phyloP scores from a whole-genome alignment of 2,888 invertebrate genomes.

The Camponotus fellah region DNA sequence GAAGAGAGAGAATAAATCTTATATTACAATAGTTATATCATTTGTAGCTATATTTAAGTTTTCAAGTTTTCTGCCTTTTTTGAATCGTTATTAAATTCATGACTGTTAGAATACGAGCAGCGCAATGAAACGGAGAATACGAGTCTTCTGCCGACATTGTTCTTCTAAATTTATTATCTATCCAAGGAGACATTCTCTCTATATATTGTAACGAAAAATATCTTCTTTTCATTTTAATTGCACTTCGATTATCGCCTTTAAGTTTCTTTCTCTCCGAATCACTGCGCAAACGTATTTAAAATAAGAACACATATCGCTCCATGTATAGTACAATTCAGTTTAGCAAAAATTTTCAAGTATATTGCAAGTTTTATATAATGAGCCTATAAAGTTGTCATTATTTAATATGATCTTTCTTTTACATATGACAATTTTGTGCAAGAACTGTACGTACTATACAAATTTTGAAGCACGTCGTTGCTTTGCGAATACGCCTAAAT shows the following conservation, averaged over 20 bases:
- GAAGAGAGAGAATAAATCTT: not conserved
- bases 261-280: conserved; percentile 44
- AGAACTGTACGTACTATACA: conserved; percentile 20
- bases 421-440: conserved; percentile 21
- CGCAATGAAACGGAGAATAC: conserved; percentile 59
- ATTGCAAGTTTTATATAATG: not conserved
- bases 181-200: conserved; percentile 48
- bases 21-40: conserved; percentile 64
- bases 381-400: conserved; percentile 4
- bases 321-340: conserved; percentile 4
- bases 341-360: not conserved
- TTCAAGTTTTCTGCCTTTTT: not conserved
- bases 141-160: conserved; percentile 36
- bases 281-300: conserved; percentile 50
- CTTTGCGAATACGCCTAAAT: conserved; percentile 27
- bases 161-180: conserved; percentile 60
- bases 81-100: not conserved
- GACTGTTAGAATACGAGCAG: conserved; percentile 25
- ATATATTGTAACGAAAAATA: conserved; percentile 72
- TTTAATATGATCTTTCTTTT: not conserved
- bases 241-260: conserved; percentile 66
- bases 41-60: conserved; percentile 44
- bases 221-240: conserved; percentile 66
- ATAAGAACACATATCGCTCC: conserved; percentile 27
- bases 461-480: conserved; percentile 65